Conservation (phyloP, 2,888 invertebrate genomes). For the Sericinus montela region DNA sequence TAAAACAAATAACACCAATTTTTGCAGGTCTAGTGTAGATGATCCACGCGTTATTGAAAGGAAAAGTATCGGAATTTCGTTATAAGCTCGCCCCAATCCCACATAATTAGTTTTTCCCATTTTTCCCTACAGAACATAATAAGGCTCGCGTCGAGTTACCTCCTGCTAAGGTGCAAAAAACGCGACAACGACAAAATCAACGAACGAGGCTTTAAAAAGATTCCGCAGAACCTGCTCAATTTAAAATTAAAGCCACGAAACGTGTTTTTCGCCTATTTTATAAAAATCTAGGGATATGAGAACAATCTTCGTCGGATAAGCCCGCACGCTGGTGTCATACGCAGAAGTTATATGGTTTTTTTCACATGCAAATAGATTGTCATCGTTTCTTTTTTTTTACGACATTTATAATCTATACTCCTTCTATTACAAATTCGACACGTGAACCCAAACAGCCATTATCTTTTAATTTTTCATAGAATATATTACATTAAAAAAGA, state of each 20-base stretch:
- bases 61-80: slow-evolving; percentile 32
- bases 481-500: slow-evolving; percentile 10
- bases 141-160: slow-evolving; percentile 51
- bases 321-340: slow-evolving; percentile 46
- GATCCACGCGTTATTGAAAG: slow-evolving; percentile 25
- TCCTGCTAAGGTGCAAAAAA: slow-evolving; percentile 44
- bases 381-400: slow-evolving; percentile 19
- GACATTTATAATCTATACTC: slow-evolving; percentile 3
- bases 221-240: slow-evolving; percentile 75
- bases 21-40: slow-evolving; percentile 6
- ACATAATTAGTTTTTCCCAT: slow-evolving; percentile 65
- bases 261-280: slow-evolving; percentile 79
- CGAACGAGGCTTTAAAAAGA: slow-evolving; percentile 70
- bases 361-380: slow-evolving; percentile 25
- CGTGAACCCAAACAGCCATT: not conserved
- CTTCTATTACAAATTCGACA: not conserved
- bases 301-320: slow-evolving; percentile 74
- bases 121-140: slow-evolving; percentile 57
- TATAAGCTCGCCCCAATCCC: slow-evolving; percentile 34
- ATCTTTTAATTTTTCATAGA: too few relatives aligned
- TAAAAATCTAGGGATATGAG: slow-evolving; percentile 74
- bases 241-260: slow-evolving; percentile 80
- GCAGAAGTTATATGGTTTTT: slow-evolving; percentile 31
- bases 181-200: slow-evolving; percentile 47
- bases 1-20: slow-evolving; percentile 3